phyloP scores from a whole-genome alignment of 2,888 invertebrate species.

The Chymomyza amoena region DNA sequence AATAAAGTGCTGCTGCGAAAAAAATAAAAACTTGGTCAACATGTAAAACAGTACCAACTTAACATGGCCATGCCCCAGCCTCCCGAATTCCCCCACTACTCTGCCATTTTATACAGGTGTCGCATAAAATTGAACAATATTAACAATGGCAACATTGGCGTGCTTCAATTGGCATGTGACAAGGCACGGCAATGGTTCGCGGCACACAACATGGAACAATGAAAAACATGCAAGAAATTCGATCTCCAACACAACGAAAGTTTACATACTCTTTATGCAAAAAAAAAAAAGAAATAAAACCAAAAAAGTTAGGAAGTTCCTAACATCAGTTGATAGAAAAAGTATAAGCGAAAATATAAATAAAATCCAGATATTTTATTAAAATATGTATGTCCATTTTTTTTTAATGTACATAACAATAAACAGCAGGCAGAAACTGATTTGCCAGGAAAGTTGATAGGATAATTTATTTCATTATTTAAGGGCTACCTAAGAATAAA shows the following conservation, averaged over 20 bases:
- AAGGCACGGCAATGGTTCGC: not conserved
- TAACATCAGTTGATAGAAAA: too few species aligned
- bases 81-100: not conserved
- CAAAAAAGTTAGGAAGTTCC: too few species aligned
- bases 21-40: slow-evolving; percentile 26
- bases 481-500: too few species aligned
- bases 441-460: too few species aligned
- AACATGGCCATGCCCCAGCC: slow-evolving; percentile 19
- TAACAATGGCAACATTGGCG: not conserved
- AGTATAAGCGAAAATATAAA: too few species aligned
- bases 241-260: not conserved
- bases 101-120: slow-evolving; percentile 52
- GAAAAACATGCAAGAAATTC: not conserved
- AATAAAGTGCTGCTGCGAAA: slow-evolving; percentile 37
- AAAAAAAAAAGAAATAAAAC: not conserved
- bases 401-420: too few species aligned
- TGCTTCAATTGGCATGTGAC: not conserved
- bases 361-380: too few species aligned
- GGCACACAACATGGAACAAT: not conserved
- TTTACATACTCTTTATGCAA: not conserved
- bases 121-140: slow-evolving; percentile 61
- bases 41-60: slow-evolving; percentile 56
- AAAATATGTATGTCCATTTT: too few species aligned
- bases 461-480: too few species aligned
- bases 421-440: too few species aligned